phyloP scores from a whole-genome alignment of 2,797 vertebrate genomes.

The Gastrophryne carolinensis region DNA sequence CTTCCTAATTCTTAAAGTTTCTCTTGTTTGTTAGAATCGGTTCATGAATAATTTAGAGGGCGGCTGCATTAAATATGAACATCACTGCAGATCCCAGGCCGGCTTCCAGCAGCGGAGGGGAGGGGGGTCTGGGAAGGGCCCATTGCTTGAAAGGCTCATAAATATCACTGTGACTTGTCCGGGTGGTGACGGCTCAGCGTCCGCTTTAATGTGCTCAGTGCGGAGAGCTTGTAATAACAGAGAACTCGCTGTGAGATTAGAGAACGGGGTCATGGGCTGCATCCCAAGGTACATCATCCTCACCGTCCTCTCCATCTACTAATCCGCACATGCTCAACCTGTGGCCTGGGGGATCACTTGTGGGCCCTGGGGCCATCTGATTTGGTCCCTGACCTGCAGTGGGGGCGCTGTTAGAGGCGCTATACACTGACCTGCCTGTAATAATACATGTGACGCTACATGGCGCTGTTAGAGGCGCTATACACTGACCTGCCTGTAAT shows the following conservation, averaged over 20 bases:
- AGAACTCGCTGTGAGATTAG: not conserved
- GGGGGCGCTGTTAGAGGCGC: too few species aligned
- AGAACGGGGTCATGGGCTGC: not conserved
- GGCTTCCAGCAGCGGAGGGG: not conserved
- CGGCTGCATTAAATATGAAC: conserved; percentile 24
- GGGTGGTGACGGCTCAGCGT: not conserved
- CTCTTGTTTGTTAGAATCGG: not conserved
- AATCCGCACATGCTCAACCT: too few species aligned
- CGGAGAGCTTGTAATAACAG: not conserved
- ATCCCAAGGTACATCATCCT: too few species aligned
- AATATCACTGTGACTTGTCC: conserved; percentile 12
- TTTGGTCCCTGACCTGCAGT: too few species aligned
- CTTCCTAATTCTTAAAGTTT: not conserved
- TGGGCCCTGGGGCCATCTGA: too few species aligned
- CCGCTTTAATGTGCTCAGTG: conserved; percentile 11
- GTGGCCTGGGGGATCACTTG: too few species aligned
- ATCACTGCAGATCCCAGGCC: not conserved
- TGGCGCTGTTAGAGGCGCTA: too few species aligned
- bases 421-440: too few species aligned
- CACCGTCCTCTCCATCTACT: too few species aligned
- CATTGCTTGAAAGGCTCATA: conserved; percentile 20
- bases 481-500: too few species aligned
- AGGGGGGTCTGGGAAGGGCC: not conserved
- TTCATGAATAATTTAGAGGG: conserved; percentile 23
- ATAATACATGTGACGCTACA: too few species aligned